Evolutionary conservation across 2,797 vertebrate species (phyloP).

Genomic region (Tarsius wallacei): DNA sequence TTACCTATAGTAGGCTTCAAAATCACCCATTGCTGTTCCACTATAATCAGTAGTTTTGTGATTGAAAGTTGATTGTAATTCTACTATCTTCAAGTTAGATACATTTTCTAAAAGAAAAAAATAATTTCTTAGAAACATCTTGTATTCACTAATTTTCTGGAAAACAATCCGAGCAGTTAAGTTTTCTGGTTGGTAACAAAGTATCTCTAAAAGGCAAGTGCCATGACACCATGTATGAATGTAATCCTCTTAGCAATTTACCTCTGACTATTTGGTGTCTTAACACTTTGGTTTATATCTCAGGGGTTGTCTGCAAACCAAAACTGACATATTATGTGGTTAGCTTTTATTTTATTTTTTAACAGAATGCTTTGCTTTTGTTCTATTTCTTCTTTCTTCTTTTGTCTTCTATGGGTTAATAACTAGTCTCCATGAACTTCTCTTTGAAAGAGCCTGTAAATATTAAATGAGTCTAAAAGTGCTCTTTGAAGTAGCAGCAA

Average conservation of each 20-base stretch:
- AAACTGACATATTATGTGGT: constrained; percentile 91
- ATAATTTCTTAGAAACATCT: constrained; percentile 83
- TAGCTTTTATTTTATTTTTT: constrained; percentile 81
- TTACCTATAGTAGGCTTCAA: constrained; percentile 29
- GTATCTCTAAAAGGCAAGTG: constrained; percentile 89
- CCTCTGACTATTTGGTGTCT: constrained; percentile 90
- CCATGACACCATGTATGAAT: constrained; percentile 89
- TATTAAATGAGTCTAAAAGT: constrained; percentile 88
- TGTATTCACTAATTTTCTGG: constrained; percentile 79
- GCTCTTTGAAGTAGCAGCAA: constrained; percentile 93
- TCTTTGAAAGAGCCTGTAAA: constrained; percentile 91
- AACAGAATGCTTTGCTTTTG: constrained; percentile 85
- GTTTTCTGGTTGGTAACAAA: constrained; percentile 87
- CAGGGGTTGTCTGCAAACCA: constrained; percentile 92
- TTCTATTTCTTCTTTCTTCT: constrained; percentile 84
- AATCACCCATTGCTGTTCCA: constrained; percentile 24
- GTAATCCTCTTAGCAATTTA: constrained; percentile 90
- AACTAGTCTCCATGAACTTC: constrained; percentile 91
- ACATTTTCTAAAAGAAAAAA: constrained; percentile 82
- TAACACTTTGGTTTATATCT: constrained; percentile 92
- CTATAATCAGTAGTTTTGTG: constrained; percentile 59
- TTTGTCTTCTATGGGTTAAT: constrained; percentile 83
- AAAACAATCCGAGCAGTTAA: constrained; percentile 84
- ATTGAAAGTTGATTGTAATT: constrained; percentile 68
- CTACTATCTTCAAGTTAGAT: constrained; percentile 82